Evolutionary conservation across 2,888 invertebrate species (phyloP), one percentile per base, ranked within the genome.

Genomic region (Platypus cylindrus): DNA sequence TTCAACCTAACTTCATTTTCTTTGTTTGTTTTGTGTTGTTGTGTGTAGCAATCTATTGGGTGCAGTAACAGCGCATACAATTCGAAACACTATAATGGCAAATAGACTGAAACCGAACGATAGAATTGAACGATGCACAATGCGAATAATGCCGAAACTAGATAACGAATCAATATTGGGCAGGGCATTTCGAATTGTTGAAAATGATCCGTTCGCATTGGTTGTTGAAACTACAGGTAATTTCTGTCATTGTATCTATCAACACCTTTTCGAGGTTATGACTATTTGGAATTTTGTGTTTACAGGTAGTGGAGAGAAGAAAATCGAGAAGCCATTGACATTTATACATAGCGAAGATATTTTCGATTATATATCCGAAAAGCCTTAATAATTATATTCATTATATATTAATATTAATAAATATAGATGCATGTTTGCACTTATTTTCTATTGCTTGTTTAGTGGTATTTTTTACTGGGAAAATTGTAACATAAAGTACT

Each of bases 121-220:
- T 47, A 59, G 66, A 0, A 74, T 84, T 2, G 65, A 70, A 12
- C 75, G 75, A 50, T 74, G 74, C 17, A 59, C 76, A 4, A 71
- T 76, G 45, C 78, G 77, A 50, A 78, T 82, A 51, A 81, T 76
- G 53, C 74, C 78, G 43, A 78, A 77, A 63, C 67, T 85, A 17
- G 65, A 71, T 27, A 62, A 72, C 31, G 60, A 71, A 37, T 73
- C 78, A 4, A 70, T 69, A 3, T 62, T 90, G 9, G 84, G 85
- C 3, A 67, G 69, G 44, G 64, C 89, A 23, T 84, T 85, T 1
- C 67, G 82, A 28, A 71, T 87, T 51, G 65, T 91, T 30, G 85
- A 90, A 55, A 73, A 75, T 27, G 78, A 89, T 43, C 68, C 78
- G 14, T 85, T 75, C 56, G 83, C 79, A 2, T 64, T 87, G 7